Evolutionary conservation across 2,888 invertebrate genomes (phyloP), one percentile per base, ranked within the genome.

Genomic region (Sarcophaga carnaria): DNA sequence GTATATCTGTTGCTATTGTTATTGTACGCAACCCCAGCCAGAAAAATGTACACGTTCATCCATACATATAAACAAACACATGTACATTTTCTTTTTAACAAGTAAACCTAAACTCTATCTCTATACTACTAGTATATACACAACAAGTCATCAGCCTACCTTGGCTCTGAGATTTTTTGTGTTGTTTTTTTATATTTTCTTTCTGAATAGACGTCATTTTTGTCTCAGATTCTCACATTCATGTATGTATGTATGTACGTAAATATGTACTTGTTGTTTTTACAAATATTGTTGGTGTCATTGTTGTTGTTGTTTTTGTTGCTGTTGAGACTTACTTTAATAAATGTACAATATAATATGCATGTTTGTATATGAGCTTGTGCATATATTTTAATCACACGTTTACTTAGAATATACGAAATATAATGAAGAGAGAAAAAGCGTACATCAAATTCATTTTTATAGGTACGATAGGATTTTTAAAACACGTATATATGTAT

Each of bases 131-230:
- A 20, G 20, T 63, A 67, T 77, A 82, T 70, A 86, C 69, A 83
- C 76, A 83, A 84, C 80, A 86, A 82, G 86, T 86, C 72, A 87
- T 87, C 89, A 88, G 90, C 89, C 90, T 90, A 89, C 90, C 91
- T 91, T 90, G 89, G 91, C 90, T 88, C 88, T 83, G 88, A 84
- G 88, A 84, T 80, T 87, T 80, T 69, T 60, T 63, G 37, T 74
- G 20, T 45, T 27, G 10, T 25, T 27, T 25, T 62, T 75, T 79
- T 66, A 27, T 60, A 59, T 82, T 72, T 27, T 71, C 66, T 64
- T 47, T 64, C 25, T 17, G 66, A 59, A 70, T 75, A 84, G 75
- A 75, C 75, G 25, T 77, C 47, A 67, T n/a, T 60, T 64, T 77
- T 81, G 70, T 79, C 78, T 84, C 79, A 69, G 78, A 80, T 87